These are phyloP conservation scores for Halcyon leucocephala DNA, from an alignment of 2,797 vertebrate genomes.

Conservation along the genomic window DNA sequence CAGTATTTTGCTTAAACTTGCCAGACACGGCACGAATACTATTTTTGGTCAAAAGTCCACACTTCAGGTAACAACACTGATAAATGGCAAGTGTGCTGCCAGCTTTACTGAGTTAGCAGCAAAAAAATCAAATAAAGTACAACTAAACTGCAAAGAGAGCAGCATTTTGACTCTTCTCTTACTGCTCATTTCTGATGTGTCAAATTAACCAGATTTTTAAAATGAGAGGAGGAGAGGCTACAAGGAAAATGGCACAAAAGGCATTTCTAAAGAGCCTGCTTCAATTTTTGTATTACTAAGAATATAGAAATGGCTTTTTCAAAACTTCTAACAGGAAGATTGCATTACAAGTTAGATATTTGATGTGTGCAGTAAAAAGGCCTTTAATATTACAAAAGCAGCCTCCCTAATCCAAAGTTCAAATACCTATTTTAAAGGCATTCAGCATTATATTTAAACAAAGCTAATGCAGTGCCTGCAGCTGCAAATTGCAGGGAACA, in stretches of 20 bases:
- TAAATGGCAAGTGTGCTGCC: background rate
- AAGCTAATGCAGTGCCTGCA: slow-evolving; percentile 36
- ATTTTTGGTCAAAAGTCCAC: background rate
- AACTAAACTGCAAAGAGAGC: background rate
- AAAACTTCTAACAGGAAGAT: slow-evolving; percentile 1
- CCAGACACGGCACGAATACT: background rate
- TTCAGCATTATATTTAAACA: slow-evolving; percentile 53
- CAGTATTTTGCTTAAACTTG: background rate
- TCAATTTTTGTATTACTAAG: background rate
- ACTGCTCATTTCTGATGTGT: background rate
- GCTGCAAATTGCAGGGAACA: slow-evolving; percentile 58
- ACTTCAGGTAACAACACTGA: background rate
- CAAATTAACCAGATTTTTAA: background rate
- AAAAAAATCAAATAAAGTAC: background rate
- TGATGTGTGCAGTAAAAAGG: slow-evolving; percentile 22
- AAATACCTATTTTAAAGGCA: slow-evolving; percentile 53
- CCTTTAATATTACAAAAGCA: slow-evolving; percentile 34
- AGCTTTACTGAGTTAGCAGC: background rate
- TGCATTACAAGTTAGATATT: slow-evolving; percentile 13
- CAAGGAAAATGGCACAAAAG: slow-evolving; percentile 17
- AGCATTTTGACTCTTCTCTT: background rate
- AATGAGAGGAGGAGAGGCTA: background rate
- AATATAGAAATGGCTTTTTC: background rate
- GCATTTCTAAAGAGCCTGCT: background rate
- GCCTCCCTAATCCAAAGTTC: slow-evolving; percentile 50